Evolutionary conservation across 1,140 invertebrate species (phyloP).

Genomic region (Meloidogyne exigua): DNA sequence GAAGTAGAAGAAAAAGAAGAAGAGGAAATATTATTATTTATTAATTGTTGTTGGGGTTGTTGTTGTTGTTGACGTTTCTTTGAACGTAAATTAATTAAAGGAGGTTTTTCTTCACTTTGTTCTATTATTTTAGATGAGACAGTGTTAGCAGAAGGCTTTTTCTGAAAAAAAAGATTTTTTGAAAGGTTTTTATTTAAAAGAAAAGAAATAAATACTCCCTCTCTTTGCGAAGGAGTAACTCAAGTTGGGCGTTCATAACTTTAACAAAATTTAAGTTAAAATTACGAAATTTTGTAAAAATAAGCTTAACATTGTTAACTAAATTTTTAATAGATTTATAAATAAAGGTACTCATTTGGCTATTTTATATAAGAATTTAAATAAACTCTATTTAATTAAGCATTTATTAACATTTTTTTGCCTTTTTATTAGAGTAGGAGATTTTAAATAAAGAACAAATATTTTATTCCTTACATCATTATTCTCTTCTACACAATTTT

Average conservation of each 20-base stretch:
- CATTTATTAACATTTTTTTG: neutral
- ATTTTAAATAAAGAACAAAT: neutral
- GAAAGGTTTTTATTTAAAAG: too few species aligned
- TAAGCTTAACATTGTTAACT: too few species aligned
- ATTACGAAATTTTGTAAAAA: too few species aligned
- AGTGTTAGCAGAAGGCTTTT: neutral
- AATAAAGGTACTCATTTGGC: too few species aligned
- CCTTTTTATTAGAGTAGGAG: neutral
- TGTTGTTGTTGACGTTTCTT: conserved; percentile 17
- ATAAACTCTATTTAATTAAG: too few species aligned
- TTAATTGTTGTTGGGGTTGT: neutral
- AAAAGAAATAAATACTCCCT: too few species aligned
- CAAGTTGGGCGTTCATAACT: too few species aligned
- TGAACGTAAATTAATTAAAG: conserved; percentile 7
- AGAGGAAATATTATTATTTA: neutral
- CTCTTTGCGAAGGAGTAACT: too few species aligned
- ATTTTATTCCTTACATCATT: neutral
- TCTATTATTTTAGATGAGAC: neutral
- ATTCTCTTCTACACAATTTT: conserved; percentile 7
- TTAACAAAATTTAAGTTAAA: too few species aligned
- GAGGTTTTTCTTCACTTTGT: neutral
- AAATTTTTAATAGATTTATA: too few species aligned
- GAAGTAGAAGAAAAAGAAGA: neutral
- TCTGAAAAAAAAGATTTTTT: neutral
- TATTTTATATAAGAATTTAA: too few species aligned